Base-by-base conservation (phyloP, 2,797 vertebrate species). In the Acipenser transmontanus region DNA sequence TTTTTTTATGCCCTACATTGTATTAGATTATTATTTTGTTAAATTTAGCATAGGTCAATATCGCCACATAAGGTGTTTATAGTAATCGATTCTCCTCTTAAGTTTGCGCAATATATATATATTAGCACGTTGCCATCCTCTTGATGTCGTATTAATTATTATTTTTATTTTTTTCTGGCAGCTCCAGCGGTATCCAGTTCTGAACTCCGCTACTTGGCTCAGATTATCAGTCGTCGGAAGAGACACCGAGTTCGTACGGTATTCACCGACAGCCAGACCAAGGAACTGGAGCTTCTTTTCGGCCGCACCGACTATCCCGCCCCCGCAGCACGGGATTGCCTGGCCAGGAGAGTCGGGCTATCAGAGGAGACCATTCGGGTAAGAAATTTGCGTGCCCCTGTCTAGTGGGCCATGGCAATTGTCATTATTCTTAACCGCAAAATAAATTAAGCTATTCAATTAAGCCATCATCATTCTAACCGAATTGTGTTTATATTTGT, bases 281-380 rank as follows among this genome's bases (percentile, higher is more conserved):
- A 69, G 49, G 73, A 75, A 20, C 79, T 91, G 7, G 88, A 91
- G 70, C 76, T 72, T 6, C 81, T 89, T 66, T 89, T 88, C 69
- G 59, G 65, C 7, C 1, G 68, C 65, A 84, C 77, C 0, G 76
- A 86, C 66, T 88, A 89, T 59, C 88, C 88, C 1, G 9, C 66
- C 6, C 67, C 52, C 56, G 82, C 87, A 59, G 73, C 67, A 10
- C 85, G 89, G 0, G 80, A 81, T 0, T 66, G 80, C 63, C 67
- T 87, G 48, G 83, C 87, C 17, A 65, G 47, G 13, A 76, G 47
- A 70, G 59, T 71, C 14, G 81, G 85, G 4, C 85, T 91, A 69
- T 80, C 72, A 50, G 84, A 87, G 71, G 89, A 91, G 71, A 87
- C 76, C 3, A 80, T 89, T 49, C 71, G 88, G 84, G 88, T 88